Conservation (phyloP, 2,888 invertebrate species). For the Oxycera nigricornis region DNA sequence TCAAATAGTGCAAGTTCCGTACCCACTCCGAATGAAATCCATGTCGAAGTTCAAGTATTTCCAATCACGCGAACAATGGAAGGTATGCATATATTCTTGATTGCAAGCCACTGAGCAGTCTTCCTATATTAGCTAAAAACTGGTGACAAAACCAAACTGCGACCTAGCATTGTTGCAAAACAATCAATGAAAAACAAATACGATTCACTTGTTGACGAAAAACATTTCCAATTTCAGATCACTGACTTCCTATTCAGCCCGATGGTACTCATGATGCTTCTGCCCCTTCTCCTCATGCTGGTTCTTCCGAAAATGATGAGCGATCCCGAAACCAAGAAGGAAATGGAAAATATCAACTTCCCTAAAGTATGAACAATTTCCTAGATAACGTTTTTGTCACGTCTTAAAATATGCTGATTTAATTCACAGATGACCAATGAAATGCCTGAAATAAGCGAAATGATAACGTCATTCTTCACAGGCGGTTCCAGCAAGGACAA, state of each 20-base stretch:
- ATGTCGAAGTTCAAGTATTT: constrained; percentile 85
- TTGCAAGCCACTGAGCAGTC: no score
- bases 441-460: constrained; percentile 95
- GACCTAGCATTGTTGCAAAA: no score
- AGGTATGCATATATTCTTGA: no score
- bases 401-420: no score
- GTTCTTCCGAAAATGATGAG: constrained; percentile 96
- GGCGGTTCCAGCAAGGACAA: constrained; percentile 67
- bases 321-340: constrained; percentile 96
- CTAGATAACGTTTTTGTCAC: background rate
- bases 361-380: constrained; percentile 54
- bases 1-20: constrained; percentile 87
- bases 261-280: constrained; percentile 97
- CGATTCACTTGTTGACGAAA: no score
- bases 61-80: constrained; percentile 94
- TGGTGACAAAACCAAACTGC: no score
- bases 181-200: no score
- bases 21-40: constrained; percentile 90
- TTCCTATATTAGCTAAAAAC: no score
- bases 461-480: constrained; percentile 86
- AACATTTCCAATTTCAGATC: constrained; percentile 63
- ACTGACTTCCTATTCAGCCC: constrained; percentile 97
- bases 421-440: constrained; percentile 79
- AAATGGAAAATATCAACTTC: constrained; percentile 85
- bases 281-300: constrained; percentile 89